Percentiles rank a stretch among this genome's conserved stretches.
Conservation (phyloP, 2,888 invertebrate species). For the Diaprepes abbreviatus region DNA sequence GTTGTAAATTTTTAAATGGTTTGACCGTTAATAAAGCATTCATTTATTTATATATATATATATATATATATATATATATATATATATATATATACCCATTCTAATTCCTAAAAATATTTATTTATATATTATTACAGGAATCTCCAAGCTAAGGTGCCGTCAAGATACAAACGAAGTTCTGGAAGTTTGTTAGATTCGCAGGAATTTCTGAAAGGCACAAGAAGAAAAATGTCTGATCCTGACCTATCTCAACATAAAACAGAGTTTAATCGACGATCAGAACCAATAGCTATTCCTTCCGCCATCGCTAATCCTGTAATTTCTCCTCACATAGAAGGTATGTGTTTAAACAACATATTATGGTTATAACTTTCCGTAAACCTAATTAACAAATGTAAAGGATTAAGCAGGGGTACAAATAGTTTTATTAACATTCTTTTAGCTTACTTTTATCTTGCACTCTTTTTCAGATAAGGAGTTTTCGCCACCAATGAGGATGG, state of each 20-base stretch:
- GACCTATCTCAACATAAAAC: constrained; percentile 77
- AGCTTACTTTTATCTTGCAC: no score
- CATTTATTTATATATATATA: neutral
- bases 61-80: neutral
- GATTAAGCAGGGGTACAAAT: no score
- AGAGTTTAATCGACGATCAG: constrained; percentile 60
- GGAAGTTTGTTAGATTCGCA: constrained; percentile 73
- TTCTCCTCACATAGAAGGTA: constrained; percentile 64
- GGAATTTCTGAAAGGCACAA: constrained; percentile 69
- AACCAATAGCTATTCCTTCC: constrained; percentile 66
- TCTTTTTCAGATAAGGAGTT: constrained; percentile 67
- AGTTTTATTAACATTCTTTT: no score
- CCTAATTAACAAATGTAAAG: no score
- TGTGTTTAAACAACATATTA: neutral
- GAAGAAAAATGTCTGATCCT: constrained; percentile 90
- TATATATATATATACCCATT: neutral
- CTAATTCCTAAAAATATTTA: neutral
- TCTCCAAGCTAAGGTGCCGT: constrained; percentile 73
- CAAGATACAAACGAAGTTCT: constrained; percentile 83
- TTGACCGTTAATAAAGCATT: no score
- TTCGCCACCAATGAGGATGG: constrained; percentile 71
- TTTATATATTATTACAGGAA: neutral
- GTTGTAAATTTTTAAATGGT: no score
- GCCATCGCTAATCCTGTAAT: constrained; percentile 60
- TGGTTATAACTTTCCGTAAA: no score